Evolutionary conservation across 2,888 invertebrate genomes (phyloP), one percentile per base, ranked within the genome.

Genomic region (Drepana falcataria): DNA sequence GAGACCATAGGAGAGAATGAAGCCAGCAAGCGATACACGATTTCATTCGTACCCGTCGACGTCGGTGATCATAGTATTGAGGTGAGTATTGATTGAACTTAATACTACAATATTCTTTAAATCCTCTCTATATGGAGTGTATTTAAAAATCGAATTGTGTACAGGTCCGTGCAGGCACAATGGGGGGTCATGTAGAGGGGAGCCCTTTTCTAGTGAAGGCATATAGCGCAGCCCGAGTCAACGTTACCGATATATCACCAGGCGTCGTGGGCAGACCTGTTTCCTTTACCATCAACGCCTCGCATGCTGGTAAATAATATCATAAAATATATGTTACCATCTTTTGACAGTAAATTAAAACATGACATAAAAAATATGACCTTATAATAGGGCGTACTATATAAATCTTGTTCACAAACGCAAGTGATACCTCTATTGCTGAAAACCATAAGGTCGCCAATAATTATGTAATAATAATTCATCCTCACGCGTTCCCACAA

Each of bases 171-270:
- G 90, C 89, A 0, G 90, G 91, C 1, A 79, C 86, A 0, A 87
- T 85, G 86, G 96, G 95, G 48, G 95, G 96, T 0, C 96, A 96
- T 68, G 96, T 99, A 0, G 97, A 96, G 78, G 99, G 98, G 51
- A 98, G 98, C 78, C 99, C 99, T 9, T 99, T 99, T 82, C 91
- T 97, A 37, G 95, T 98, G 54, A 98, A 99, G 80, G 98, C 98
- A 5, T 99, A 98, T 86, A 98, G 99, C 75, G 97, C 98, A 0
- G 95, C 95, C 63, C 95, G 97, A 78, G 99, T 99, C n/a, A 95
- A 95, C 59, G 97, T 99, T 6, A 96, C 97, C 0, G 98, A 98
- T 72, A 97, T 99, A 65, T 95, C 96, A 9, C 95, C 96, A 4
- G 97, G 97, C 1, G 93, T 96, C 44, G 97, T 98, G 35, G 97